Evolutionary conservation across 2,113 vertebrate genomes (phyloP), one percentile per base, ranked within the genome.

Genomic region (Excalfactoria chinensis): DNA sequence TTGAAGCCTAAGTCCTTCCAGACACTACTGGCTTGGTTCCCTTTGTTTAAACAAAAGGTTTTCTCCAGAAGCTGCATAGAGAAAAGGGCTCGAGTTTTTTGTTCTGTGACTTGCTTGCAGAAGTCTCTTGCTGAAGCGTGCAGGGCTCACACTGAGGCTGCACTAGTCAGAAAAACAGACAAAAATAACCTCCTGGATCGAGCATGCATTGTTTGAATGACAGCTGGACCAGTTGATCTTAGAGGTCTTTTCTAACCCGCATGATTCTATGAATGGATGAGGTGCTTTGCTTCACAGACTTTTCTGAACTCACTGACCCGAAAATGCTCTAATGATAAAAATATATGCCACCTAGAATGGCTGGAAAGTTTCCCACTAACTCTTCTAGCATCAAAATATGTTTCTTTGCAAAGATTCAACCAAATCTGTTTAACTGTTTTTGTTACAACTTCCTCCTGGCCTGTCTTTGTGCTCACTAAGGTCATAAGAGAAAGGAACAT

Each of bases 21-120:
- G 84, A 88, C 86, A 81, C 91, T 81, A 68, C 68, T 81, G 60
- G 60, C 88, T 89, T 30, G 2, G 72, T 41, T 95, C 70, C 89
- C 88, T 93, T 89, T 91, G 76, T 95, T 96, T 92, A 92, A 93
- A 95, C 75, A 88, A 92, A 96, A 95, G 46, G 51, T 37, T 85
- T 86, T 94, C 86, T 73, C 81, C 59, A 77, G 93, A 95, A 95
- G 74, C 70, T 72, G 17, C 59, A 60, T 30, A 34, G 46, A 95
- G 70, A 88, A 78, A 78, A 35, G 30, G n/a, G 7, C 48, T 84
- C 87, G 2, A 37, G 64, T 26, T 35, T 49, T 86, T 86, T 77
- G 34, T 86, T 92, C 67, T 35, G 60, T 15, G n/a, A 46, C 74
- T 91, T 90, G 64, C 71, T 43, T 2, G 0, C 46, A 78, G 55